Conservation (phyloP, 2,113 vertebrate species). For the Embiotoca jacksoni region DNA sequence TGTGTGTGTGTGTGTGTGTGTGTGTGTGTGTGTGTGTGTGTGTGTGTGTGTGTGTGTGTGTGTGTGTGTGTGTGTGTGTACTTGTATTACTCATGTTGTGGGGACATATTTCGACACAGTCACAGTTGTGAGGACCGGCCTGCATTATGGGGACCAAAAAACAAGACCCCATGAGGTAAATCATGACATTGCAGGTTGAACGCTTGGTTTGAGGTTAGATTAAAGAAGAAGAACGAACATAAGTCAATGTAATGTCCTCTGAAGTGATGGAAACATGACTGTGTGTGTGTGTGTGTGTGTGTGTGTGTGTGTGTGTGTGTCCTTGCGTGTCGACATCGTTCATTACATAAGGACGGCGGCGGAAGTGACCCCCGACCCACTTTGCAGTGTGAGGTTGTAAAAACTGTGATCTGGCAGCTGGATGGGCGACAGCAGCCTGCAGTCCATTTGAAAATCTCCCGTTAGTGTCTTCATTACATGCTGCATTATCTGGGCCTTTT, state of each 20-base stretch:
- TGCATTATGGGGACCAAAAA: not conserved
- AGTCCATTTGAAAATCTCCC: conserved; percentile 18
- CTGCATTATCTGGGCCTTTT: conserved; percentile 46
- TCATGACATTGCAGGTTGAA: not conserved
- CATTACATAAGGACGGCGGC: conserved; percentile 59
- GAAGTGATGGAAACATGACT: not conserved
- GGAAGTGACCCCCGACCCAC: conserved; percentile 51
- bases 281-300: not conserved
- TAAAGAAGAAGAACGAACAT: not conserved
- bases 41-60: not conserved
- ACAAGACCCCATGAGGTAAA: not conserved
- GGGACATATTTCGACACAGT: not conserved
- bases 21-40: not conserved
- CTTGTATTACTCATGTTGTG: conserved; percentile 7
- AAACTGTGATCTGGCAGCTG: conserved; percentile 47
- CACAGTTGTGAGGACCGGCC: not conserved
- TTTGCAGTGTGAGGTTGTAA: conserved; percentile 48
- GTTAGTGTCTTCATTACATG: conserved; percentile 49
- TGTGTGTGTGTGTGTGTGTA: not conserved
- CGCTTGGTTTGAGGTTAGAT: not conserved
- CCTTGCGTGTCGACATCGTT: conserved; percentile 17
- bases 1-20: not conserved
- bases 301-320: not conserved
- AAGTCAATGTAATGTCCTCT: not conserved
- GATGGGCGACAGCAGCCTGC: conserved; percentile 34